Evolutionary conservation across 2,113 vertebrate species (phyloP), one percentile per base, ranked within the genome.

Genomic region (Cryptomyrus ogoouensis): DNA sequence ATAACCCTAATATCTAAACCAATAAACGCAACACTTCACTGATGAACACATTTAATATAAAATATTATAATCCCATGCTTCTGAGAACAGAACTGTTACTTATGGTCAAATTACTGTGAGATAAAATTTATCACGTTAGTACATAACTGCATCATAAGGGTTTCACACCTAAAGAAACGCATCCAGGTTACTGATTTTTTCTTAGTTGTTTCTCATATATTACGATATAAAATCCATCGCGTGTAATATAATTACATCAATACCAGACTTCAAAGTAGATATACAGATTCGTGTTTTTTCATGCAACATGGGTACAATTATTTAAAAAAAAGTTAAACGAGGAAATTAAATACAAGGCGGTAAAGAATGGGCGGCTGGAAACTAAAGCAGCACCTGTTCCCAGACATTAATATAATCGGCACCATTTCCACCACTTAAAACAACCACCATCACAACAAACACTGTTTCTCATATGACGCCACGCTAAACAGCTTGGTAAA

Each of bases 381-480:
- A 49, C 21, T 50, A 86, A 47, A 86, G 42, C 66, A 35, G 70
- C 88, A 80, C 46, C 88, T 89, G 88, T 52, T 89, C 46, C 46
- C 66, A 39, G 19, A 88, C 42, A 39, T 88, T 88, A 85, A 80
- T 42, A 19, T 42, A 3, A 80, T 27, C 17, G 42, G 44, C 86
- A 21, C 27, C n/a, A 35, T 53, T 35, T 49, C 24, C 88, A 44
- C 39, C 42, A 77, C n/a, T 27, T n/a, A 49, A 21, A 46, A 89
- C 44, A 89, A 52, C 27, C 10, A 87, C 49, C 31, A 87, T 39
- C 27, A 35, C 49, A 87, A 39, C 49, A 24, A 87, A 53, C 49
- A 24, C 46, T 50, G 46, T 89, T 56, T 53, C 49, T 52, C 24
- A 7, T 83, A 70, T 6, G 50, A 58, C 44, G 49, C 9, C 47